phyloP scores from a whole-genome alignment of 2,797 vertebrate genomes.

The Megalops cyprinoides region DNA sequence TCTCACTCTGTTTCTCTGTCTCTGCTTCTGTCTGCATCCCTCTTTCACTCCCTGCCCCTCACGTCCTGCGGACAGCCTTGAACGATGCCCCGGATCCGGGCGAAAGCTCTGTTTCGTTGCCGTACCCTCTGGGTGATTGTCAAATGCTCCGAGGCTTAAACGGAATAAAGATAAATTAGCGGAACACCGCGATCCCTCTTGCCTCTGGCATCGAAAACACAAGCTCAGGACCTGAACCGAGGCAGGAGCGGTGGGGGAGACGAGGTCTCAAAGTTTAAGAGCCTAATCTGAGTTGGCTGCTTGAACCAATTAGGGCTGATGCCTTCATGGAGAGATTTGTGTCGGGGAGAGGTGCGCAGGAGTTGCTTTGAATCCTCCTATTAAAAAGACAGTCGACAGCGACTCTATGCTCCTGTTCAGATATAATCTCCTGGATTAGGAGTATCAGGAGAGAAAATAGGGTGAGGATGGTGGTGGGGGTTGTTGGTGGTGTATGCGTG shows the following conservation, averaged over 20 bases:
- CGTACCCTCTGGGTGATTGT: constrained; percentile 49
- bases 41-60: constrained; percentile 34
- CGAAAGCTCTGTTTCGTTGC: constrained; percentile 42
- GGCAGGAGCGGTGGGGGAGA: neutral
- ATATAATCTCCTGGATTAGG: neutral
- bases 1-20: constrained; percentile 12
- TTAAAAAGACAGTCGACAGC: constrained; percentile 2
- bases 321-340: neutral
- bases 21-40: constrained; percentile 21
- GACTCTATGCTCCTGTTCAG: neutral
- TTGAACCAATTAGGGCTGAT: neutral
- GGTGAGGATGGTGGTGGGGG: too few species aligned
- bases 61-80: neutral
- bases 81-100: constrained; percentile 14
- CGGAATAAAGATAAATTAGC: constrained; percentile 45
- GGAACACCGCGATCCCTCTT: constrained; percentile 28
- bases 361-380: neutral
- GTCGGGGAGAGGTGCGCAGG: neutral
- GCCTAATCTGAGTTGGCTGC: neutral
- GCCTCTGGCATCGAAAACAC: neutral
- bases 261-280: neutral
- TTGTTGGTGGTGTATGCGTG: too few species aligned
- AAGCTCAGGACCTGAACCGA: constrained; percentile 12
- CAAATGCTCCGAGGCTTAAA: constrained; percentile 43
- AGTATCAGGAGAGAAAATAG: neutral